These are phyloP conservation scores for Chaetodon trifascialis DNA, from an alignment of 2,113 vertebrate genomes.

Conservation along the genomic window DNA sequence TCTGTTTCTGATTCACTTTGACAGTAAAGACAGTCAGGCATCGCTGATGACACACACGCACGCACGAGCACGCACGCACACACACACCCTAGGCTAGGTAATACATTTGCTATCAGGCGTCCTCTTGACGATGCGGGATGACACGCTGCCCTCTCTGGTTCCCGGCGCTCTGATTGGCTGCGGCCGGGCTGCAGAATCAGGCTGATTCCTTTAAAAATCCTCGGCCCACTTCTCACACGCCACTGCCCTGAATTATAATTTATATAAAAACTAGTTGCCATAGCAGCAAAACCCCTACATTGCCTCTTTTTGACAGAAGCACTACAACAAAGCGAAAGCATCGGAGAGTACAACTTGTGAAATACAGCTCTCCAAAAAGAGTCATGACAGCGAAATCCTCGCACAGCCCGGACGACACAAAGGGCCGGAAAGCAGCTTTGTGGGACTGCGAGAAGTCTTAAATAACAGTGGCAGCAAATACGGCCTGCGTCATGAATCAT, in stretches of 20 bases:
- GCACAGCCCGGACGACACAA: constrained; percentile 48
- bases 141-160: constrained; percentile 43
- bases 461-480: constrained; percentile 53
- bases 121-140: constrained; percentile 55
- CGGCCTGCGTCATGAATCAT: constrained; percentile 46
- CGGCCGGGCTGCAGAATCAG: constrained; percentile 18
- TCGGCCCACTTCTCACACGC: constrained; percentile 37
- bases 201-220: constrained; percentile 10
- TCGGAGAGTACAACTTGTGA: constrained; percentile 55
- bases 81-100: constrained; percentile 39
- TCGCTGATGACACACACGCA: constrained; percentile 50
- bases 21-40: constrained; percentile 62
- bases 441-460: constrained; percentile 60
- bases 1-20: constrained; percentile 67
- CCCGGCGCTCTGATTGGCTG: not conserved
- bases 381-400: constrained; percentile 42
- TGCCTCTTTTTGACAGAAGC: constrained; percentile 48
- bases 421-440: constrained; percentile 46
- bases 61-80: constrained; percentile 20
- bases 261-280: constrained; percentile 73
- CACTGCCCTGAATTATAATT: constrained; percentile 60
- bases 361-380: constrained; percentile 30
- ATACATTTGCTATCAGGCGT: constrained; percentile 54
- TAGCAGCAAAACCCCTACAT: constrained; percentile 66
- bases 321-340: constrained; percentile 46